Conservation (phyloP, 2,888 invertebrate genomes). For the Oxyscelio sp. region DNA sequence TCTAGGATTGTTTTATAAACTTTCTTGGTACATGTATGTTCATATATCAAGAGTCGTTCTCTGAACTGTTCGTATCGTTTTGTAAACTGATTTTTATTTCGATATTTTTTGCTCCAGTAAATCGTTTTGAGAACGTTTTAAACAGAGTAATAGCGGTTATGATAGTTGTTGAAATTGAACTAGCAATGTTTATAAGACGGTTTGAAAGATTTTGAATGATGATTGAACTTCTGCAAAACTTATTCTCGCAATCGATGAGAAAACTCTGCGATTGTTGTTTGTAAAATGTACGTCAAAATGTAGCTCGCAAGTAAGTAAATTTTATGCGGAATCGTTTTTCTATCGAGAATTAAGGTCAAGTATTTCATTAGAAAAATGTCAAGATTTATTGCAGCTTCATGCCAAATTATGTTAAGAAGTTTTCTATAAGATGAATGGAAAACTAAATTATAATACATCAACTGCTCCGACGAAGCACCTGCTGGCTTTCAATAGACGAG, state of each 20-base stretch:
- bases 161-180: slow-evolving; percentile 17
- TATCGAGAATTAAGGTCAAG: slow-evolving; percentile 49
- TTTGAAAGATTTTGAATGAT: not conserved
- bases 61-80: slow-evolving; percentile 39
- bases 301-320: too few species aligned
- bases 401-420: slow-evolving; percentile 56
- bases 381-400: slow-evolving; percentile 56
- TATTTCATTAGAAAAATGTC: slow-evolving; percentile 43
- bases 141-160: slow-evolving; percentile 5
- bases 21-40: slow-evolving; percentile 41
- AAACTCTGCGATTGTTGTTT: slow-evolving; percentile 6
- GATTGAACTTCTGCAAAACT: not conserved
- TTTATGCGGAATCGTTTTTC: slow-evolving; percentile 26
- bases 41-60: slow-evolving; percentile 41
- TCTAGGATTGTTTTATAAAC: slow-evolving; percentile 54
- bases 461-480: slow-evolving; percentile 58
- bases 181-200: slow-evolving; percentile 2
- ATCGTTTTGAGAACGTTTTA: slow-evolving; percentile 30
- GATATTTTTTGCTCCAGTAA: slow-evolving; percentile 8
- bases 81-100: slow-evolving; percentile 47
- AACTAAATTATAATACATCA: slow-evolving; percentile 54
- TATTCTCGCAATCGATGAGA: not conserved
- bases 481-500: slow-evolving; percentile 51
- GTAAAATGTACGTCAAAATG: too few species aligned
- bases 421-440: slow-evolving; percentile 42